Conservation (phyloP, 2,797 vertebrate species). For the Denticeps clupeoides region DNA sequence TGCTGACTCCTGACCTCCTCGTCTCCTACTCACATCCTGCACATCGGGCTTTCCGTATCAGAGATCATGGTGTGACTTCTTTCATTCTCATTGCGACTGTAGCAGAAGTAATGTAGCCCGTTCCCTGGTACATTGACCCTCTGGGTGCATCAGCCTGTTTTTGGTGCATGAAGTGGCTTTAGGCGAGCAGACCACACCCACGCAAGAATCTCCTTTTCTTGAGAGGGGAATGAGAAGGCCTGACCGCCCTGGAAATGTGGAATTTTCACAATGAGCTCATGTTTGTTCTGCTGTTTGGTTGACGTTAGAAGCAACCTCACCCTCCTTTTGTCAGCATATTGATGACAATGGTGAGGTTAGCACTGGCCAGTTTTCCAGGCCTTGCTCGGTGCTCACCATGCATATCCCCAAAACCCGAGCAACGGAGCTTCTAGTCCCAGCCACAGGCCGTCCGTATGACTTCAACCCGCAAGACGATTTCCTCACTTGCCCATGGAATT, state of each 20-base stretch:
- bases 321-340: conserved; percentile 16
- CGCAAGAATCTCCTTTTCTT: no score
- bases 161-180: no score
- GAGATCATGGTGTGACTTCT: conserved; percentile 23
- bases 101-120: no score
- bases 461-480: no score
- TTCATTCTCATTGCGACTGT: no score
- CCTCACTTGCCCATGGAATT: no score
- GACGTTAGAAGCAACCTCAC: conserved; percentile 10
- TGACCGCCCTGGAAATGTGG: neutral
- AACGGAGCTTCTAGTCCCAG: conserved; percentile 21
- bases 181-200: no score
- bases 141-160: no score
- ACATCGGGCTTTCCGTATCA: conserved; percentile 40
- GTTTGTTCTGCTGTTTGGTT: conserved; percentile 22
- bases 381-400: conserved; percentile 20
- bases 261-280: conserved; percentile 4
- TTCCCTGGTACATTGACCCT: no score
- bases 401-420: no score
- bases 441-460: neutral
- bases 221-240: neutral
- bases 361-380: conserved; percentile 28
- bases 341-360: conserved; percentile 33
- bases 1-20: conserved; percentile 56
- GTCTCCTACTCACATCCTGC: conserved; percentile 46